Conservation (phyloP, 2,888 invertebrate genomes). For the Malthinus seriepunctatus region DNA sequence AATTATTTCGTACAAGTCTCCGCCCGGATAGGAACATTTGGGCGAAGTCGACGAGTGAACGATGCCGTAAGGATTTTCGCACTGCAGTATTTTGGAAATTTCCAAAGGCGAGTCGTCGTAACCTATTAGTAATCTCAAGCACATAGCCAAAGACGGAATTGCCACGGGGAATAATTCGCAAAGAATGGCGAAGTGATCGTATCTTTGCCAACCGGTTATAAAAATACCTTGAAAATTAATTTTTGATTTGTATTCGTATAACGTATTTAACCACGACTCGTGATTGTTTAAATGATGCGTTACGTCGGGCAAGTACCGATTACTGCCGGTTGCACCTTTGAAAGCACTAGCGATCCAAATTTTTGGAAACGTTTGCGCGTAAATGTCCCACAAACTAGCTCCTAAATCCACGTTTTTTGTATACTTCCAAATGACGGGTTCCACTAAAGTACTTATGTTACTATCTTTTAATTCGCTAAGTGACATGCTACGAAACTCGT, state of each 20-base stretch:
- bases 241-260: conserved; percentile 56
- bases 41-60: conserved; percentile 46
- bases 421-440: conserved; percentile 77
- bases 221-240: conserved; percentile 66
- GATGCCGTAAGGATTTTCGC: conserved; percentile 48
- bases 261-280: conserved; percentile 68
- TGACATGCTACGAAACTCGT: conserved; percentile 69
- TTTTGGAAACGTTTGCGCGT: conserved; percentile 63
- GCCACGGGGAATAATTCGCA: conserved; percentile 68
- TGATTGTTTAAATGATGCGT: conserved; percentile 72
- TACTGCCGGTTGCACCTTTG: conserved; percentile 72
- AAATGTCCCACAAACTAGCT: conserved; percentile 59
- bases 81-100: conserved; percentile 45
- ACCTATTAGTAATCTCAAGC: conserved; percentile 57
- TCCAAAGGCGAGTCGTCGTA: conserved; percentile 56
- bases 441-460: conserved; percentile 57
- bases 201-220: conserved; percentile 75
- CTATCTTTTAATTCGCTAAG: conserved; percentile 55
- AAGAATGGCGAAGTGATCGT: conserved; percentile 66
- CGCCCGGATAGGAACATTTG: conserved; percentile 49
- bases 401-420: conserved; percentile 53
- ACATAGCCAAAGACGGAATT: conserved; percentile 65
- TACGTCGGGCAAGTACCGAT: conserved; percentile 59
- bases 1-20: conserved; percentile 45
- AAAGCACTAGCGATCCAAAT: conserved; percentile 85